Evolutionary conservation across 2,113 vertebrate genomes (phyloP).

Genomic region (Phocoena phocoena): DNA sequence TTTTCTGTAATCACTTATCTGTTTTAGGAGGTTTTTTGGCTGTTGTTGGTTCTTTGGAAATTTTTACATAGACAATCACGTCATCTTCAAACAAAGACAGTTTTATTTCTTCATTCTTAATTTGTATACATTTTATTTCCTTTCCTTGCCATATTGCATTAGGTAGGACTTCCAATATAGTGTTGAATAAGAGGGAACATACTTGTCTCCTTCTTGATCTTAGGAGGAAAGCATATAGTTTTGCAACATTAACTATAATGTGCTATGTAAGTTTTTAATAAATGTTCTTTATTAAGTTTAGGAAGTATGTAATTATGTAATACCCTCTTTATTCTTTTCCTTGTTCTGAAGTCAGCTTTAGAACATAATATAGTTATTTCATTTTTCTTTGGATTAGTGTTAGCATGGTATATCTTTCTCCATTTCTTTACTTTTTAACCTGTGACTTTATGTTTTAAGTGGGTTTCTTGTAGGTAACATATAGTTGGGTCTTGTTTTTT

Average conservation of each 20-base stretch:
- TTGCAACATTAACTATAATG: neutral
- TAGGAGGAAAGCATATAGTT: neutral
- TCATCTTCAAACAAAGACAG: neutral
- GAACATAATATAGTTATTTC: neutral
- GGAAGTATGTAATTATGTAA: neutral
- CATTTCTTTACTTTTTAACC: neutral
- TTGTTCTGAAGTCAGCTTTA: neutral
- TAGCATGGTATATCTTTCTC: neutral
- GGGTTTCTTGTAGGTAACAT: neutral
- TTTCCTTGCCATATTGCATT: neutral
- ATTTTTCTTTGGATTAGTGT: neutral
- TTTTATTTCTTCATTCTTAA: neutral
- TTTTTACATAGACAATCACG: neutral
- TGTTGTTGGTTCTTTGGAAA: conserved; percentile 4
- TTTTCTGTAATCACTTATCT: neutral
- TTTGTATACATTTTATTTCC: neutral
- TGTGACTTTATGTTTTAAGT: neutral
- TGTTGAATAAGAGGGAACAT: neutral
- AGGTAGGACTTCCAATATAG: neutral
- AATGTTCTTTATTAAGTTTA: neutral
- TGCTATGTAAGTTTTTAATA: neutral
- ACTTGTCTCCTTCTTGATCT: neutral
- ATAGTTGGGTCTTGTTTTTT: neutral
- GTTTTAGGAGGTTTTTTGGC: neutral
- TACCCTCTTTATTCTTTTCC: neutral